Conservation (phyloP, 1,140 invertebrate species). For the Ceratina australensis region DNA sequence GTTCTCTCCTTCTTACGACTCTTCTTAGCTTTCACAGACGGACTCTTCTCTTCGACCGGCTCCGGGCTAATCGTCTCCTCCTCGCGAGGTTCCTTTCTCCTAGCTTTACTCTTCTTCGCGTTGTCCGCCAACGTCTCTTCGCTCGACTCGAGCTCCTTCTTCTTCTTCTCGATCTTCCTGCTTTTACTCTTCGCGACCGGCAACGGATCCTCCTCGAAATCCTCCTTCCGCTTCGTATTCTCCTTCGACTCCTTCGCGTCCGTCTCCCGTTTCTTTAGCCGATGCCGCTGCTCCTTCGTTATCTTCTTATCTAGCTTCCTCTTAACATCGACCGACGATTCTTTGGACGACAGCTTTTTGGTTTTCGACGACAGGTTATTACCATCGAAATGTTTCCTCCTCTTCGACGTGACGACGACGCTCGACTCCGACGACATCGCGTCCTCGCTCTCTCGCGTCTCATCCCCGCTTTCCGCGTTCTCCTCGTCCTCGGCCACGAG, state of each 20-base stretch:
- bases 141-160: constrained; percentile 75
- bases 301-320: constrained; percentile 54
- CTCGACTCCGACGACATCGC: constrained; percentile 72
- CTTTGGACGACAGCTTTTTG: constrained; percentile 77
- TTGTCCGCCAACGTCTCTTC: constrained; percentile 77
- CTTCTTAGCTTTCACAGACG: constrained; percentile 71
- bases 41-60: constrained; percentile 68
- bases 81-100: constrained; percentile 72
- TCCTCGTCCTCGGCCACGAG: constrained; percentile 74
- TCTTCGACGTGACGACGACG: constrained; percentile 74
- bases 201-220: constrained; percentile 73
- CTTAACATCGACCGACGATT: constrained; percentile 54
- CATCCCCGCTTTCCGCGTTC: too few relatives aligned
- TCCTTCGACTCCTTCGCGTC: constrained; percentile 64
- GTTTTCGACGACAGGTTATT: constrained; percentile 76
- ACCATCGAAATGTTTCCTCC: constrained; percentile 67
- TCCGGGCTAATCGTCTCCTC: constrained; percentile 68
- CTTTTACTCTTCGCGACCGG: constrained; percentile 71
- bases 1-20: constrained; percentile 71
- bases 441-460: constrained; percentile 60
- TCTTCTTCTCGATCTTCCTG: constrained; percentile 74
- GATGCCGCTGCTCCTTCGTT: constrained; percentile 67
- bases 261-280: constrained; percentile 59
- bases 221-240: constrained; percentile 72
- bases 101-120: constrained; percentile 77